A percentile compares a stretch with the other conserved stretches of the same genome.
Evolutionary conservation across 2,888 invertebrate species (phyloP).

Genomic region (Coleophora flavipennella): DNA sequence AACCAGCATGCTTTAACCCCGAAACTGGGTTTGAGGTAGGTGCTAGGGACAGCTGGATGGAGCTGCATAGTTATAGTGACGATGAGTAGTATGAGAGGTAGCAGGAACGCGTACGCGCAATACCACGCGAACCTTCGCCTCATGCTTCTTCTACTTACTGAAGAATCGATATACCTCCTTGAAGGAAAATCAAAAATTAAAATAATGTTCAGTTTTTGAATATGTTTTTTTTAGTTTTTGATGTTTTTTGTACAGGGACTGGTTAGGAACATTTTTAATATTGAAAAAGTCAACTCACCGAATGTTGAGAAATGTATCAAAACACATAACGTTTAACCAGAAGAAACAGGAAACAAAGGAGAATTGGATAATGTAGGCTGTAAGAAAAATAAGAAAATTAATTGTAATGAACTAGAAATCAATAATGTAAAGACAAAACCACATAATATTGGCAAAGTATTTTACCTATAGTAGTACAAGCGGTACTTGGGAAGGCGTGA

Average conservation of each 20-base stretch:
- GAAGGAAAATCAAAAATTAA: no score
- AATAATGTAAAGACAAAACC: not conserved
- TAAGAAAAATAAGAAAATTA: constrained; percentile 30
- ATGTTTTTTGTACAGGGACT: no score
- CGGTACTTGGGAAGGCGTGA: constrained; percentile 50
- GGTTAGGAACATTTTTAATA: no score
- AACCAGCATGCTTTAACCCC: constrained; percentile 75
- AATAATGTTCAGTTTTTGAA: no score
- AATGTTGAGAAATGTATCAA: constrained; percentile 75
- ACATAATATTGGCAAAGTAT: not conserved
- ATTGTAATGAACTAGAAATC: not conserved
- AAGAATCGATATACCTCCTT: constrained; percentile 52
- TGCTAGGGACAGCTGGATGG: constrained; percentile 73
- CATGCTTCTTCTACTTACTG: constrained; percentile 55
- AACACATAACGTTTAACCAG: constrained; percentile 79
- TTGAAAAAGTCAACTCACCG: constrained; percentile 41
- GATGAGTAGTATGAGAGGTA: constrained; percentile 64
- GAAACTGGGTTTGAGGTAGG: constrained; percentile 73
- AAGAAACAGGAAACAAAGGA: constrained; percentile 78
- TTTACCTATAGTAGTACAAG: constrained; percentile 66
- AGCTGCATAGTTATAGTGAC: constrained; percentile 73
- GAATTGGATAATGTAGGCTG: constrained; percentile 77
- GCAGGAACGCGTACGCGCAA: constrained; percentile 69
- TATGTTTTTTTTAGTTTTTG: no score
- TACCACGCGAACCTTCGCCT: constrained; percentile 70